Base-by-base conservation (phyloP, 2,888 invertebrate species). In the Conomelus anceps region DNA sequence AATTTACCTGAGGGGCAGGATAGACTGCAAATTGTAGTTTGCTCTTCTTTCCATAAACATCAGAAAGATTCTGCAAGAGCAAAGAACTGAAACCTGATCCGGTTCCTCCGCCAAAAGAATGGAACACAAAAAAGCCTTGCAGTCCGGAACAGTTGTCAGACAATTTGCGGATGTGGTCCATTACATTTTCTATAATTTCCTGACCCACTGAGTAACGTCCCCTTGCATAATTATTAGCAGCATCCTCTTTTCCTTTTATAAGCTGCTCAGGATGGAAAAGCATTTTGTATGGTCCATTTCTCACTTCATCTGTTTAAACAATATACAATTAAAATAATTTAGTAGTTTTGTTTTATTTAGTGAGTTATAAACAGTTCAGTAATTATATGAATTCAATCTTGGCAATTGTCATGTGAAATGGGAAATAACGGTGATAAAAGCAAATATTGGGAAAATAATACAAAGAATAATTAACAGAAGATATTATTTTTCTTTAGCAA, bases 151-250 rank as follows among this genome's bases (percentile, higher is more conserved):
- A 91, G 9, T 23, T 87, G 24, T 91, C 91, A 1, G 89, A 63
- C 85, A 90, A 63, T 86, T 91, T 90, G 17, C 84, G 84, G 20
- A 90, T 86, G 22, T 89, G 22, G 17, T 90, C 89, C 86, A 86
- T n/a, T 1, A 88, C 88, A 7, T 89, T 22, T 7, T 85, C 89
- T 22, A 90, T 90, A 84, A 91, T 90, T 23, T 85, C 86, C 84
- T 89, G 89, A 0, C 97, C 97, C 90, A 97, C 95, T 0, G 96
- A 95, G 92, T 96, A 97, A 91, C 96, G 96, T 4, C 98, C 97
- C 26, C 97, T 94, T 0, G 97, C 97, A 92, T 96, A 98, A 93
- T 97, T 97, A 92, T 97, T 97, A 0, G 97, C 97, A 0, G 97
- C 97, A 93, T 98, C 98, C 88, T 92, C 91, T 86, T 91, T 91